phyloP scores from a whole-genome alignment of 1,140 invertebrate genomes.

The Elymnias hypermnestra region DNA sequence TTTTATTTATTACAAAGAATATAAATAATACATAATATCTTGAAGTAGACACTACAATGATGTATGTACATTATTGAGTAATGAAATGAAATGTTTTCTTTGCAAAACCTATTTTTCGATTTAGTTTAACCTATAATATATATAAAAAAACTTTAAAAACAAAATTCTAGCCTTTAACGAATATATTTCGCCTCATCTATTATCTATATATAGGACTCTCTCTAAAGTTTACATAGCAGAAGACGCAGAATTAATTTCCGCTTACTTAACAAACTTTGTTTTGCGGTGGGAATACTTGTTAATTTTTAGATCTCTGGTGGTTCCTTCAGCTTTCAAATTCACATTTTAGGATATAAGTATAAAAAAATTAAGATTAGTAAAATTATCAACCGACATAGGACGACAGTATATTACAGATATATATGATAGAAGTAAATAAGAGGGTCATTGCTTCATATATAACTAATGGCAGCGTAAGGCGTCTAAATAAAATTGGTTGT shows the following conservation, averaged over 20 bases:
- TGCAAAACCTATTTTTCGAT: constrained; percentile 17
- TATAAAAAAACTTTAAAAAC: constrained; percentile 35
- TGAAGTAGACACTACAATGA: constrained; percentile 31
- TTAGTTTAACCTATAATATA: constrained; percentile 32
- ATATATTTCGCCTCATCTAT: constrained; percentile 27
- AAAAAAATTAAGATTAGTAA: constrained; percentile 18
- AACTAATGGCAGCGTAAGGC: constrained; percentile 14
- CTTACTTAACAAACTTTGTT: constrained; percentile 57
- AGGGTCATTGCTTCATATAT: constrained; percentile 1
- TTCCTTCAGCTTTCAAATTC: constrained; percentile 42
- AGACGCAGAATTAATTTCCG: constrained; percentile 41
- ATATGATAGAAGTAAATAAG: constrained; percentile 5
- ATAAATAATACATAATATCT: constrained; percentile 63
- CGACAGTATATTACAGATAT: constrained; percentile 9
- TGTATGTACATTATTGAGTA: constrained; percentile 18
- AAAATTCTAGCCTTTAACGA: constrained; percentile 31
- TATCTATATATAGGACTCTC: constrained; percentile 33
- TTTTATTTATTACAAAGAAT: constrained; percentile 59
- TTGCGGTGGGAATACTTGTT: constrained; percentile 68
- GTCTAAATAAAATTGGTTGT: no score
- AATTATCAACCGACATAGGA: constrained; percentile 23
- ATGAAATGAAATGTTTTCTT: constrained; percentile 14
- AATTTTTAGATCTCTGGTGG: constrained; percentile 63
- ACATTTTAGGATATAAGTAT: constrained; percentile 23
- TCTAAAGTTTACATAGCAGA: constrained; percentile 31